Evolutionary conservation across 2,113 vertebrate species (phyloP).

Genomic region (Cryptotis parvus): DNA sequence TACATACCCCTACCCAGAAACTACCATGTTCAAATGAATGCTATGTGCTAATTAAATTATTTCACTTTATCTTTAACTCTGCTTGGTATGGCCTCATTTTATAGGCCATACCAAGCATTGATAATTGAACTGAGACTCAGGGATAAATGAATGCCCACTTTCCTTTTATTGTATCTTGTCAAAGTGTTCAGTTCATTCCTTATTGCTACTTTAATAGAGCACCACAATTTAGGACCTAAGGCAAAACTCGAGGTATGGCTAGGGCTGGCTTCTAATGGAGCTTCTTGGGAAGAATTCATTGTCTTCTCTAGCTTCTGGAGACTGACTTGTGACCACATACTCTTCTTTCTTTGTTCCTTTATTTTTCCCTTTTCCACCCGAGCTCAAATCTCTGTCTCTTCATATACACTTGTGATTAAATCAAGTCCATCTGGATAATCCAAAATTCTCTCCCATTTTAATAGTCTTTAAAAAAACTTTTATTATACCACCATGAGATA

Average conservation of each 20-base stretch:
- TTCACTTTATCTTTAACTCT: constrained; percentile 24
- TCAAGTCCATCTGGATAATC: background rate
- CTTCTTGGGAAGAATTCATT: background rate
- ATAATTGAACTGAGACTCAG: background rate
- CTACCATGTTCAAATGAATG: background rate
- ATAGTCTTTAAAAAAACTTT: no score
- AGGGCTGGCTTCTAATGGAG: background rate
- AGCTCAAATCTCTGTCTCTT: background rate
- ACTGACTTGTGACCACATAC: background rate
- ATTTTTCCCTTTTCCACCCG: background rate
- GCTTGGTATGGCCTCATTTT: background rate
- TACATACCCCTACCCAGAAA: no score
- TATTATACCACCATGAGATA: no score
- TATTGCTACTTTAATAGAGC: background rate
- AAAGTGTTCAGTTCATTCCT: background rate
- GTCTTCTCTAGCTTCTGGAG: background rate
- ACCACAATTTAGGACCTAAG: background rate
- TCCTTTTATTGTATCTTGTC: background rate
- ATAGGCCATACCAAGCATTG: no score
- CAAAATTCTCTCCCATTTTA: background rate
- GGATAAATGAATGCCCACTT: background rate
- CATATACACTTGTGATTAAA: background rate
- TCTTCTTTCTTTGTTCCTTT: background rate
- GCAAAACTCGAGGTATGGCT: background rate
- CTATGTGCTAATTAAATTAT: background rate